Percentiles rank a stretch among this genome's conserved stretches.
Conservation (phyloP, 2,888 invertebrate genomes). For the Trichogramma dendrolimi region DNA sequence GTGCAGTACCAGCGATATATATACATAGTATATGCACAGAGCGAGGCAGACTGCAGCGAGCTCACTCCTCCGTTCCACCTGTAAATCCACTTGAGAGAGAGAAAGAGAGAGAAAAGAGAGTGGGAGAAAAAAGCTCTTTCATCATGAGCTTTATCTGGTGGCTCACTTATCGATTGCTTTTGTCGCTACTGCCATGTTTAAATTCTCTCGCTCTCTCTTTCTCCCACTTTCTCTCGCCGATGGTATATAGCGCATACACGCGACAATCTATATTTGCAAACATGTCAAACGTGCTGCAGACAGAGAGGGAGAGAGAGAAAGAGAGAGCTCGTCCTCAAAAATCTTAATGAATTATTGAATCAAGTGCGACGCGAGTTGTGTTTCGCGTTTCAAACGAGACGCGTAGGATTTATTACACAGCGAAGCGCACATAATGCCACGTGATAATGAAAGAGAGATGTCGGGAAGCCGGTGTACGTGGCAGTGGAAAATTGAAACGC, state of each 20-base stretch:
- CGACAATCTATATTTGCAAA: background rate
- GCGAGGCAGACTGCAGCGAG: background rate
- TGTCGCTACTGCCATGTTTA: constrained; percentile 5
- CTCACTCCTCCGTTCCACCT: constrained; percentile 15
- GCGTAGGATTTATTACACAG: too few species aligned
- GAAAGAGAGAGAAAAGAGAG: background rate
- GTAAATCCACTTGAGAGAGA: constrained; percentile 17
- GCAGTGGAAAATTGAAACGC: too few species aligned
- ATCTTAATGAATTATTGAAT: constrained; percentile 23
- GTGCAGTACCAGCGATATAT: too few species aligned
- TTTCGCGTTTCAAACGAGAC: background rate
- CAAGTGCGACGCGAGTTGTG: background rate
- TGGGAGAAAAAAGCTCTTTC: too few species aligned
- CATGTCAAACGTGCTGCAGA: background rate
- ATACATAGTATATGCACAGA: too few species aligned
- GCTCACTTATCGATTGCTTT: constrained; percentile 9
- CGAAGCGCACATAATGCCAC: too few species aligned
- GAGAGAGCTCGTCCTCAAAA: constrained; percentile 13
- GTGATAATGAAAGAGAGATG: too few species aligned
- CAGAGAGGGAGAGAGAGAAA: too few species aligned
- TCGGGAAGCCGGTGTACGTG: too few species aligned
- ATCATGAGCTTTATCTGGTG: too few species aligned
- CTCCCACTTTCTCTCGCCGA: background rate
- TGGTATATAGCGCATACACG: background rate
- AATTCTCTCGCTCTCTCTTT: constrained; percentile 8